These are phyloP conservation scores for Oreochromis mossambicus DNA, from an alignment of 2,797 vertebrate species.

Conservation along the genomic window DNA sequence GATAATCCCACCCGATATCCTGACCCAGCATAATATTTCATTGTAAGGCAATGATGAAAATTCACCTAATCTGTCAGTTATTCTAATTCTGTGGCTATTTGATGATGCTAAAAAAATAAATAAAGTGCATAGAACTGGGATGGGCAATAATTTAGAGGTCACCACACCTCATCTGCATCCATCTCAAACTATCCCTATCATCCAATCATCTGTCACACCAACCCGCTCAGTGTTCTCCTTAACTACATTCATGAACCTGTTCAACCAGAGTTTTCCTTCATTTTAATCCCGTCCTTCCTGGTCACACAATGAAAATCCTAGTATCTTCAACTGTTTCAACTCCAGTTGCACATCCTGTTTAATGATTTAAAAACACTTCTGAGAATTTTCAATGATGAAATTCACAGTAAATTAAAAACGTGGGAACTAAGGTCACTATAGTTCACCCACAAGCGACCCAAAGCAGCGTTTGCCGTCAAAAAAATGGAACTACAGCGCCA, in stretches of 20 bases:
- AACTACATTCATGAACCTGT: background rate
- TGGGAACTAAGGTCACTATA: background rate
- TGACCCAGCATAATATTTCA: background rate
- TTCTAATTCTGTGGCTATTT: background rate
- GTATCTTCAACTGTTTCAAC: background rate
- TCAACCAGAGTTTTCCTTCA: background rate
- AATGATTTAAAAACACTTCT: background rate
- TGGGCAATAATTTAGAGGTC: background rate
- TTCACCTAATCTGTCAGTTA: background rate
- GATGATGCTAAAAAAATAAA: background rate
- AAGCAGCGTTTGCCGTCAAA: background rate
- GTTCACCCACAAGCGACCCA: background rate
- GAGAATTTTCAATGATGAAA: background rate
- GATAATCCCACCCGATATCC: background rate
- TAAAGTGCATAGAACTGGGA: background rate
- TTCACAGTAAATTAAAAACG: background rate
- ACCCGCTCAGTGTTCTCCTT: background rate
- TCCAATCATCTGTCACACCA: background rate
- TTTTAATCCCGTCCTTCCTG: background rate
- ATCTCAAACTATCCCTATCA: background rate
- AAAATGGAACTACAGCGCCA: slow-evolving; percentile 21
- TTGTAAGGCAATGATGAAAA: background rate
- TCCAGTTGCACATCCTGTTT: background rate
- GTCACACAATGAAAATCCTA: background rate
- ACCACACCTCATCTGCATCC: background rate